Base-by-base conservation (phyloP, 2,888 invertebrate genomes). In the Fissipunctia ypsillon region DNA sequence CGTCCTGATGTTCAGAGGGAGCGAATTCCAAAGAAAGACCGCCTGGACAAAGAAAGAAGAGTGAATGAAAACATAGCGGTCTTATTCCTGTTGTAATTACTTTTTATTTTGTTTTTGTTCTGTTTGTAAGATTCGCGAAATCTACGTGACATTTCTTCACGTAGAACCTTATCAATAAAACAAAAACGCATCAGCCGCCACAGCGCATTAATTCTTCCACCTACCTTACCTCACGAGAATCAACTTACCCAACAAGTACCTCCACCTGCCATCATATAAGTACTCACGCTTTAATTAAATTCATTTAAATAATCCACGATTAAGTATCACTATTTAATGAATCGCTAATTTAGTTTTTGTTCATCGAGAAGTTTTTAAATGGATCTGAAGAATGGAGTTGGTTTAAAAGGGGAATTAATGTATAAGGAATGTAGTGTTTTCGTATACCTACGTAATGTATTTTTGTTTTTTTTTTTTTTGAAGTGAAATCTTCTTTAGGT, bases 281-380 rank as follows among this genome's bases (percentile, higher is more conserved):
- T 9, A 31, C 65, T 19, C 76, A 54, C 68, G 59, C 71, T 75
- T 85, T 87, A 87, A 87, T 87, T 84, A 85, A 69, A 69, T 66
- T 68, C 54, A 86, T 87, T 85, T 85, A 87, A 87, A 85, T 87
- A 85, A 87, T 84, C 78, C 67, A 50, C 69, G 71, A 80, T 79
- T 80, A 85, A 78, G 73, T 78, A 77, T 82, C 80, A 79, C 73
- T 73, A 72, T 71, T 78, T 78, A 77, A 82, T 68, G 84, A 84
- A 86, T 86, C 64, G 79, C 63, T 83, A 79, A 79, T 76, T 83
- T 76, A 12, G 73, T 86, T 86, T 85, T 85, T 86, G 78, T 69
- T 12, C 60, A 22, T 72, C n/a, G 31, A 54, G 66, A 56, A 22
- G n/a, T 73, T 79, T 82, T 70, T 64, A 64, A 72, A 69, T 43